phyloP scores from a whole-genome alignment of 2,888 invertebrate genomes.

The Dromius quadrimaculatus region DNA sequence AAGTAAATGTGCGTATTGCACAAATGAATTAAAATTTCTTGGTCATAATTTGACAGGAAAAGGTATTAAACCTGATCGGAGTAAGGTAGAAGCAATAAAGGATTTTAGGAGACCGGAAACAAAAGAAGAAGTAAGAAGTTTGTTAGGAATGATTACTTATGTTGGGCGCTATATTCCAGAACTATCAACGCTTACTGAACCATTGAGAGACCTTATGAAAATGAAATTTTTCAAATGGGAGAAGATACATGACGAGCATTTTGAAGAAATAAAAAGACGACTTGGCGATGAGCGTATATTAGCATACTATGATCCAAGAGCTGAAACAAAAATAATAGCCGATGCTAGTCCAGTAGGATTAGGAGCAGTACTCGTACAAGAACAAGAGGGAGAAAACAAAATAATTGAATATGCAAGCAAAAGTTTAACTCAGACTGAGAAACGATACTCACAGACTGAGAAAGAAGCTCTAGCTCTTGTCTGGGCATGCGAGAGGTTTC shows the following conservation, averaged over 20 bases:
- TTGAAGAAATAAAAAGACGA: background rate
- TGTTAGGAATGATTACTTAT: conserved; percentile 59
- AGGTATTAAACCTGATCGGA: conserved; percentile 58
- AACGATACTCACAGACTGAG: conserved; percentile 4
- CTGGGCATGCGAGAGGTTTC: background rate
- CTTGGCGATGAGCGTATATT: background rate
- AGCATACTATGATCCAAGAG: conserved; percentile 10
- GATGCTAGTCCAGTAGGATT: conserved; percentile 34
- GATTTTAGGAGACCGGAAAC: conserved; percentile 56
- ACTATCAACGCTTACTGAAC: conserved; percentile 48
- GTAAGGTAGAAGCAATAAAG: conserved; percentile 57
- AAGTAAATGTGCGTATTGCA: conserved; percentile 51
- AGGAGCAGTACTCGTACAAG: background rate
- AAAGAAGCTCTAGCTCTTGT: conserved; percentile 11
- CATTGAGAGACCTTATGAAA: background rate
- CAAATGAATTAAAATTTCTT: conserved; percentile 57
- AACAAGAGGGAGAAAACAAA: background rate
- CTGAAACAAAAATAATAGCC: conserved; percentile 8
- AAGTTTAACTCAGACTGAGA: background rate
- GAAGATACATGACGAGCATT: background rate
- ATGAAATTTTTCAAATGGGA: background rate
- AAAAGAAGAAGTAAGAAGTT: conserved; percentile 56
- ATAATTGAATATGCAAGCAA: background rate
- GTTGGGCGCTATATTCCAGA: conserved; percentile 51
- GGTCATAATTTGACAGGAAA: conserved; percentile 57